Conservation (phyloP, 2,797 vertebrate genomes). For the Urophycis tenuis region DNA sequence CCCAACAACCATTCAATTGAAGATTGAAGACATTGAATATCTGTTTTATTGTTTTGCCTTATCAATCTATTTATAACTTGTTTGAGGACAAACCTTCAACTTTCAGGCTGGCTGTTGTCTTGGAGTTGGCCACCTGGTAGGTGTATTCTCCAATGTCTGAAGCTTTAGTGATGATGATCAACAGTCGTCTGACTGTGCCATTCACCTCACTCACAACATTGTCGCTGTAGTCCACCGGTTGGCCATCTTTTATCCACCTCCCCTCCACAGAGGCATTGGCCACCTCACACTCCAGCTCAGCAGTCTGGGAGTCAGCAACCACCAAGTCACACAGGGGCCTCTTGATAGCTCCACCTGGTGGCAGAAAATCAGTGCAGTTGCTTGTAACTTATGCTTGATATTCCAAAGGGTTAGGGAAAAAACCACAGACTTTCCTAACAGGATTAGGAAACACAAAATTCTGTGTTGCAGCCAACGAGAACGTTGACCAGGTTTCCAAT, state of each 20-base stretch:
- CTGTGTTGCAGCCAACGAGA: neutral
- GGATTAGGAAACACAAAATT: neutral
- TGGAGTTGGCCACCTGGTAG: conserved; percentile 92
- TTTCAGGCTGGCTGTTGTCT: conserved; percentile 87
- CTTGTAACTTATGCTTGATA: neutral
- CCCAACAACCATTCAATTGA: neutral
- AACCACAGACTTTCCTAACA: neutral
- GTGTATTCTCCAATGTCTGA: conserved; percentile 92
- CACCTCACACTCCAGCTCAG: conserved; percentile 89
- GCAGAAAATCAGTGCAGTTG: neutral
- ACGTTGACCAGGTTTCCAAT: neutral
- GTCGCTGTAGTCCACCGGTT: conserved; percentile 72
- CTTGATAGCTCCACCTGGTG: conserved; percentile 90
- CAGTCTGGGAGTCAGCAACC: conserved; percentile 89
- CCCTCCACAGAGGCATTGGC: conserved; percentile 87
- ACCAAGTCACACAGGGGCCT: conserved; percentile 86
- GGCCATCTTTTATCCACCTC: conserved; percentile 85
- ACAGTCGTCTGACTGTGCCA: conserved; percentile 78
- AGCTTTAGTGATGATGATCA: conserved; percentile 77
- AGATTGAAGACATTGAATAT: neutral
- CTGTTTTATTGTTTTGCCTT: neutral
- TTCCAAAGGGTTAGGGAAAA: neutral
- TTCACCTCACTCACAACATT: conserved; percentile 75
- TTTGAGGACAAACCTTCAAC: conserved; percentile 81
- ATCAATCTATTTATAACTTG: neutral